Evolutionary conservation across 2,888 invertebrate genomes (phyloP).

Genomic region (Polyommatus icarus): DNA sequence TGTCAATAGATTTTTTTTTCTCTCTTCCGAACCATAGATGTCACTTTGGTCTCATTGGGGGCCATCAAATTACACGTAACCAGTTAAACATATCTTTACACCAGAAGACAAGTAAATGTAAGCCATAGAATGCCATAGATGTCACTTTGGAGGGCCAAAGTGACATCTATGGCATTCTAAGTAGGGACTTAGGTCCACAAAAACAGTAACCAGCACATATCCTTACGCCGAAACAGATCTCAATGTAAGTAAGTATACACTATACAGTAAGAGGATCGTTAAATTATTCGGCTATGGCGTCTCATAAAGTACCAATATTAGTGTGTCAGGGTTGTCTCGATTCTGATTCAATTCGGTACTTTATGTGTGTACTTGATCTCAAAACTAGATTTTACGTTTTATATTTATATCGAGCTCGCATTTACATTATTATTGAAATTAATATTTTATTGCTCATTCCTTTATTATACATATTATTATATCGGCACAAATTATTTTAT

Average conservation of each 20-base stretch:
- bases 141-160: too few relatives aligned
- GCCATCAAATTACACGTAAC: too few relatives aligned
- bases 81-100: too few relatives aligned
- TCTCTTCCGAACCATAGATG: too few relatives aligned
- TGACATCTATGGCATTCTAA: too few relatives aligned
- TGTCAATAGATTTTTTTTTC: too few relatives aligned
- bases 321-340: conserved; percentile 12
- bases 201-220: neutral
- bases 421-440: neutral
- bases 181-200: neutral
- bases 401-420: neutral
- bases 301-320: neutral
- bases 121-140: too few relatives aligned
- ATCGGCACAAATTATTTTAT: neutral
- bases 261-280: neutral
- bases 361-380: conserved; percentile 1
- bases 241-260: neutral
- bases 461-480: neutral
- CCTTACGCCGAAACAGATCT: neutral
- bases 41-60: too few relatives aligned
- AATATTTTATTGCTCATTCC: neutral
- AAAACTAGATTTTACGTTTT: neutral
- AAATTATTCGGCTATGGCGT: conserved; percentile 1
- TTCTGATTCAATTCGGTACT: neutral
- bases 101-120: too few relatives aligned